Evolutionary conservation across 2,797 vertebrate species (phyloP).

Genomic region (Sebastes trivittatus): DNA sequence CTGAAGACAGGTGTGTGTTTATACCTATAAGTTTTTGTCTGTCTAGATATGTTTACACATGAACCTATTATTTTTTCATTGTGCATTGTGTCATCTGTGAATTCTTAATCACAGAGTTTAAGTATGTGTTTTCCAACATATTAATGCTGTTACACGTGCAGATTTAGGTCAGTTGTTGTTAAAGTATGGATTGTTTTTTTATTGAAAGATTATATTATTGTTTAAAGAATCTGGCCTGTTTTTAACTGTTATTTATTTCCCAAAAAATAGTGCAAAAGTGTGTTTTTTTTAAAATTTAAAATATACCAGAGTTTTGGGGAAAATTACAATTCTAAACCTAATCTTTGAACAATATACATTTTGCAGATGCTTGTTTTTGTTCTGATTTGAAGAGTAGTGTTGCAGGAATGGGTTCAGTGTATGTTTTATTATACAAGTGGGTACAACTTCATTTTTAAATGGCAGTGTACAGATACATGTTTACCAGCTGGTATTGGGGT

Average conservation of each 20-base stretch:
- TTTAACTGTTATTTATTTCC: not conserved
- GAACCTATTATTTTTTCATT: not conserved
- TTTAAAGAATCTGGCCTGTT: not conserved
- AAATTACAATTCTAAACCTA: not conserved
- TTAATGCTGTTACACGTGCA: not conserved
- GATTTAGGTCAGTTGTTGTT: not conserved
- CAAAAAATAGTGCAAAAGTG: not conserved
- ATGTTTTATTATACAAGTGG: not conserved
- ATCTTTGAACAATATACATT: not conserved
- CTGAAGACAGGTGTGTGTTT: constrained; percentile 53
- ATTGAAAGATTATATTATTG: not conserved
- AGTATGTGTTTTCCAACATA: not conserved
- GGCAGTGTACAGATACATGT: not conserved
- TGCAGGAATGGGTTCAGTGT: not conserved
- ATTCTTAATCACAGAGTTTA: not conserved
- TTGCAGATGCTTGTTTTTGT: not conserved
- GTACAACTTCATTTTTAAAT: not conserved
- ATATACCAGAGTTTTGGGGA: not conserved
- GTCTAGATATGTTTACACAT: not conserved
- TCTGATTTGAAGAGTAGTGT: not conserved
- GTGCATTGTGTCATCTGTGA: no score
- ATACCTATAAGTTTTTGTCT: not conserved
- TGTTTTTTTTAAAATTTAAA: not conserved
- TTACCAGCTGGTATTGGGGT: not conserved
- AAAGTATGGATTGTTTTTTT: not conserved